These are phyloP conservation scores for Melierax canorus DNA, from an alignment of 2,113 vertebrate species.

Conservation along the genomic window DNA sequence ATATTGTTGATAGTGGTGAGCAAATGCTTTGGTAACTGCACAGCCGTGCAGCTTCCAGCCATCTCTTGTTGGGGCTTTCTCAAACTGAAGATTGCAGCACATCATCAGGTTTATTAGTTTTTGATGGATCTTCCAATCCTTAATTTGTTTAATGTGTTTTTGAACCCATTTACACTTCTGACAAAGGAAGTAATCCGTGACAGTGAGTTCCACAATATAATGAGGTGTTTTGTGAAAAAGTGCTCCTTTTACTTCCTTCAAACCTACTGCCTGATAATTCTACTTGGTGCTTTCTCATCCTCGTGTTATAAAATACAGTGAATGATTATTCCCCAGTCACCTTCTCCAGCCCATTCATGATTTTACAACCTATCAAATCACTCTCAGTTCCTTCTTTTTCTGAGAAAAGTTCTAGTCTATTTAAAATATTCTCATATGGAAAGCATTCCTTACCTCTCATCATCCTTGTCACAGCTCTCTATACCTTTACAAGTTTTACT, in stretches of 20 bases:
- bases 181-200: neutral
- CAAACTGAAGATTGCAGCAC: neutral
- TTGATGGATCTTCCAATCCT: neutral
- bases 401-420: neutral
- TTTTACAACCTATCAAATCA: neutral
- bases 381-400: neutral
- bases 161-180: conserved; percentile 15
- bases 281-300: neutral
- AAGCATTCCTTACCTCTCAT: neutral
- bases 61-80: neutral
- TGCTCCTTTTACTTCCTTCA: neutral
- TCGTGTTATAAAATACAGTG: neutral
- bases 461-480: neutral
- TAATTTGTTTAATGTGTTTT: conserved; percentile 12
- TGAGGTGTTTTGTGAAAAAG: conserved; percentile 43
- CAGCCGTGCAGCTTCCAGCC: neutral
- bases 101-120: conserved; percentile 25
- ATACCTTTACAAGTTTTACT: neutral
- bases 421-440: conserved; percentile 1
- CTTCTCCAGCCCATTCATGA: neutral
- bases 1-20: neutral
- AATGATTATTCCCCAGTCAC: neutral
- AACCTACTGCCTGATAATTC: neutral
- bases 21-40: neutral
- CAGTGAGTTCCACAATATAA: neutral